These are phyloP conservation scores for Larimichthys crocea DNA, from an alignment of 2,113 vertebrate genomes.

Conservation along the genomic window DNA sequence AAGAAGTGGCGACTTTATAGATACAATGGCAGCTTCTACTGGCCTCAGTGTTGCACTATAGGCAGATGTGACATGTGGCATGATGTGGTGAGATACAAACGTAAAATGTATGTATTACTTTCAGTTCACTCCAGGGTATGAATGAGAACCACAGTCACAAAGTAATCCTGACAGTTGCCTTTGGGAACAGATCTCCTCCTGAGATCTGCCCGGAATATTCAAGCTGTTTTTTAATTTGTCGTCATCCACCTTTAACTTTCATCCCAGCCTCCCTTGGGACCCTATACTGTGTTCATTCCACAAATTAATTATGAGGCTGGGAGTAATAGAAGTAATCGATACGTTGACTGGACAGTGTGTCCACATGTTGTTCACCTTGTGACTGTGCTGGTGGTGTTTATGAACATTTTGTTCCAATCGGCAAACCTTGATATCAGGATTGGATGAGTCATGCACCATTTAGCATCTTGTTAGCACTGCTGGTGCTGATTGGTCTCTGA, in stretches of 20 bases:
- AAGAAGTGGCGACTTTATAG: background rate
- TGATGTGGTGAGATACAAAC: background rate
- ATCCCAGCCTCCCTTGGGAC: constrained; percentile 1
- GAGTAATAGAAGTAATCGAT: constrained; percentile 27
- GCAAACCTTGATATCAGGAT: background rate
- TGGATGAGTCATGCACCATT: background rate
- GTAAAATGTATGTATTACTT: background rate
- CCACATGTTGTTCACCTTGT: background rate
- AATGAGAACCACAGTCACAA: background rate
- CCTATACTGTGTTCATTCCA: constrained; percentile 14
- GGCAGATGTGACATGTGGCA: background rate
- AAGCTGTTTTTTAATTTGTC: background rate
- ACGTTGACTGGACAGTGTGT: constrained; percentile 17
- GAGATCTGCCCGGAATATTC: background rate
- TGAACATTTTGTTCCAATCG: background rate
- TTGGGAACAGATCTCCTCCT: background rate
- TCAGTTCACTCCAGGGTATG: background rate
- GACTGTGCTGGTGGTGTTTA: background rate
- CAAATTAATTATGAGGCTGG: constrained; percentile 38
- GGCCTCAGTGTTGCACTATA: background rate
- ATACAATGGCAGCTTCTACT: background rate
- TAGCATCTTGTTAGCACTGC: constrained; percentile 24
- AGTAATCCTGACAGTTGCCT: constrained; percentile 12
- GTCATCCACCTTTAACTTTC: constrained; percentile 4
- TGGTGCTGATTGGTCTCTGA: background rate